Evolutionary conservation across 2,888 invertebrate species (phyloP).

Genomic region (Sialis lutaria): DNA sequence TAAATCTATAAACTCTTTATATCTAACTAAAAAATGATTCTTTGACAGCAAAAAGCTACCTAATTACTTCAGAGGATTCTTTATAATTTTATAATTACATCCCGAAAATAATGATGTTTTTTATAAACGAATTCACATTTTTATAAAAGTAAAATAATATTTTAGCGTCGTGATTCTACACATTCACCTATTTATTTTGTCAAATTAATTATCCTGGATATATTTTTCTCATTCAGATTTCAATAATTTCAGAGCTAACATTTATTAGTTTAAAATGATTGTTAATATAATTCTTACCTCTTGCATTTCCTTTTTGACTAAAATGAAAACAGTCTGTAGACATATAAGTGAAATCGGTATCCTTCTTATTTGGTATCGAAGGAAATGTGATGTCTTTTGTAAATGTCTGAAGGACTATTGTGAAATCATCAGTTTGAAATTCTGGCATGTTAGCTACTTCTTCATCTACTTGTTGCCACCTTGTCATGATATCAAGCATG

Average conservation of each 20-base stretch:
- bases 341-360: conserved; percentile 30
- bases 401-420: conserved; percentile 35
- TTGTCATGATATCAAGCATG: conserved; percentile 27
- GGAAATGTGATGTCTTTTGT: conserved; percentile 27
- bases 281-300: conserved; percentile 20
- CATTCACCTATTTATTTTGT: too few species aligned
- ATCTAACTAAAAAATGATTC: too few species aligned
- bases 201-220: too few species aligned
- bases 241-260: background rate
- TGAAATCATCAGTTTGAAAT: conserved; percentile 34
- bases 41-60: too few species aligned
- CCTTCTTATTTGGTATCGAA: conserved; percentile 22
- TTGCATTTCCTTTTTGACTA: conserved; percentile 38
- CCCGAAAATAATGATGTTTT: too few species aligned
- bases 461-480: conserved; percentile 33
- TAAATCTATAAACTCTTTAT: too few species aligned
- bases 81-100: too few species aligned
- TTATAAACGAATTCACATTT: too few species aligned
- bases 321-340: conserved; percentile 45
- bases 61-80: too few species aligned
- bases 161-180: too few species aligned
- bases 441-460: conserved; percentile 28
- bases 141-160: too few species aligned
- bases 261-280: background rate
- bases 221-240: too few species aligned